phyloP scores from a whole-genome alignment of 2,113 vertebrate genomes.

The Callipepla californica region DNA sequence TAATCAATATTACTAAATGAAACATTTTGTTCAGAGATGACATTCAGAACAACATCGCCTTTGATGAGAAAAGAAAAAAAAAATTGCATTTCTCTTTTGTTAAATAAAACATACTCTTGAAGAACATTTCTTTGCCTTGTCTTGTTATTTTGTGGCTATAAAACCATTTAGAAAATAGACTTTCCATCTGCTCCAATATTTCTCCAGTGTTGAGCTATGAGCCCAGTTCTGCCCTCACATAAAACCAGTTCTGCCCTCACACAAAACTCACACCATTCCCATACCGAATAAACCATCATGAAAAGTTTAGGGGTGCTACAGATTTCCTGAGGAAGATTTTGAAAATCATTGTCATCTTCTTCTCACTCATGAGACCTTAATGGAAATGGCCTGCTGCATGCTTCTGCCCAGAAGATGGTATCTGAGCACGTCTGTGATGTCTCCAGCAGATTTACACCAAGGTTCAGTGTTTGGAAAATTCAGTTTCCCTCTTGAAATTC shows the following conservation, averaged over 20 bases:
- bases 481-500: neutral
- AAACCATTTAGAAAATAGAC: neutral
- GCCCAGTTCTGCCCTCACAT: neutral
- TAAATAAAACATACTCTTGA: neutral
- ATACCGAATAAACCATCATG: neutral
- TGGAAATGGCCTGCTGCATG: neutral
- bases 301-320: neutral
- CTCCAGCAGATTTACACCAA: neutral
- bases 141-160: neutral
- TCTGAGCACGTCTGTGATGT: neutral
- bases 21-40: neutral
- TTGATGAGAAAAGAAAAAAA: neutral
- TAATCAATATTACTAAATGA: neutral
- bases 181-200: neutral
- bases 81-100: neutral
- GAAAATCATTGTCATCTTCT: fast-evolving
- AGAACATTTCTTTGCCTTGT: neutral
- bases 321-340: neutral
- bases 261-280: neutral
- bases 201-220: neutral
- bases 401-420: neutral
- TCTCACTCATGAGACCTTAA: fast-evolving
- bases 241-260: too few relatives aligned
- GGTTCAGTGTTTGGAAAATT: neutral
- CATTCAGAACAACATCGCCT: neutral